phyloP scores from a whole-genome alignment of 2,888 invertebrate genomes.

The Tiliacea aurago region DNA sequence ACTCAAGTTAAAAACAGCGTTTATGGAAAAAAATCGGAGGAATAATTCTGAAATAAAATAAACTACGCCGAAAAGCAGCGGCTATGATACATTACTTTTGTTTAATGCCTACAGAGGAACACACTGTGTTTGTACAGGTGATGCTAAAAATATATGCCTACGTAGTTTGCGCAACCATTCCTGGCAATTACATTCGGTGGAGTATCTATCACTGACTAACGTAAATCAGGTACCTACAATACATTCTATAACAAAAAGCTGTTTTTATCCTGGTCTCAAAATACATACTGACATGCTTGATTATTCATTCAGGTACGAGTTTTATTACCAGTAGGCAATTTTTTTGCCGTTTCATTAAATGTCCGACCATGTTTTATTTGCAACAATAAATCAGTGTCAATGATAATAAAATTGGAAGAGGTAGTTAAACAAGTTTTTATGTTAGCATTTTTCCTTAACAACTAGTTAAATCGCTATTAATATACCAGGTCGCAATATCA shows the following conservation, averaged over 20 bases:
- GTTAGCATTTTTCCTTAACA: slow-evolving; percentile 1
- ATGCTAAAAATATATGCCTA: slow-evolving; percentile 48
- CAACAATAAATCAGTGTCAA: slow-evolving; percentile 28
- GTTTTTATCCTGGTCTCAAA: neutral
- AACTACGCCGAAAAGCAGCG: no score
- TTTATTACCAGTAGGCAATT: neutral
- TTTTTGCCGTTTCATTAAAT: slow-evolving; percentile 1
- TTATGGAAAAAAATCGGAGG: neutral
- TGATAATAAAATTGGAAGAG: slow-evolving; percentile 11
- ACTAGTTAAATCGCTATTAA: slow-evolving; percentile 4
- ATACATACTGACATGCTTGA: neutral
- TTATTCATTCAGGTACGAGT: neutral
- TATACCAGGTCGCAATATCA: no score
- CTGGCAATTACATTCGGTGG: slow-evolving; percentile 28
- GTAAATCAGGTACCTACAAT: neutral
- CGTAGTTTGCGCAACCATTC: slow-evolving; percentile 43
- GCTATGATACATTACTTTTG: neutral
- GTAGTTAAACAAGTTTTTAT: slow-evolving; percentile 7
- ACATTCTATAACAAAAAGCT: neutral
- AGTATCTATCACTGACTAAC: slow-evolving; percentile 15
- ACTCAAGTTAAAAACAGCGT: neutral
- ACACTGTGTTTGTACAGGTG: slow-evolving; percentile 35
- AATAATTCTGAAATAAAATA: neutral
- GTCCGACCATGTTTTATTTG: slow-evolving; percentile 14
- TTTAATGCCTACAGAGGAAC: neutral